Percentiles rank a stretch among this genome's conserved stretches.
Evolutionary conservation across 2,113 vertebrate genomes (phyloP).

Genomic region (Zapornia atra): DNA sequence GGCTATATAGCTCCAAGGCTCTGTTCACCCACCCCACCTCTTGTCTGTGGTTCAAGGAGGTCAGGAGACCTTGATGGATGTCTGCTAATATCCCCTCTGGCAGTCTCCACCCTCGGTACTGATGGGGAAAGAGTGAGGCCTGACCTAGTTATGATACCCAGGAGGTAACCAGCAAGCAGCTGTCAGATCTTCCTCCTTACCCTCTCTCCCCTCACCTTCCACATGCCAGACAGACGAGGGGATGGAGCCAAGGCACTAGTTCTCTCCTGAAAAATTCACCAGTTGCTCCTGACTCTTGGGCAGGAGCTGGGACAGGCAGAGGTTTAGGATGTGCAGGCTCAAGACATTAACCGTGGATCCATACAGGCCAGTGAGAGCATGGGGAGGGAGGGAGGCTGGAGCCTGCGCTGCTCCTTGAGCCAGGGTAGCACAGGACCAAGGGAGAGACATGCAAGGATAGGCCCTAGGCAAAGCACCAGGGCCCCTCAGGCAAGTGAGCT

Average conservation of each 20-base stretch:
- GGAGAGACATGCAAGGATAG: constrained; percentile 10
- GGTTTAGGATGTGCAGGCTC: not conserved
- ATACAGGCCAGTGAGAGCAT: not conserved
- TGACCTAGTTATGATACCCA: not conserved
- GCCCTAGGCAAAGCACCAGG: constrained; percentile 14
- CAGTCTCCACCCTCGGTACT: not conserved
- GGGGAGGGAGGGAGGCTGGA: not conserved
- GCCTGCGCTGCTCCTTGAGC: not conserved
- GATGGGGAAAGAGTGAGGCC: not conserved
- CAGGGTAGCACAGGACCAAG: not conserved
- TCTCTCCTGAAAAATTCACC: not conserved
- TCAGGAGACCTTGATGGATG: not conserved
- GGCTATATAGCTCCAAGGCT: not conserved
- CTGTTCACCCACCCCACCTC: not conserved
- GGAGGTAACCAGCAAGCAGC: not conserved
- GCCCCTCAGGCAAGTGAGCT: not conserved
- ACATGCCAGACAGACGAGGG: not conserved
- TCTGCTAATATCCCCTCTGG: not conserved
- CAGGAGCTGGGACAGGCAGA: not conserved
- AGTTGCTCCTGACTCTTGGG: not conserved
- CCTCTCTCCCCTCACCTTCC: not conserved
- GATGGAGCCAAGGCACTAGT: not conserved
- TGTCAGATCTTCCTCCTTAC: not conserved
- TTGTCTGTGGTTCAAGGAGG: not conserved
- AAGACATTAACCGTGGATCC: not conserved